A percentile compares a stretch with the other conserved stretches of the same genome.
Conservation (phyloP, 2,797 vertebrate genomes). For the Columba guinea region DNA sequence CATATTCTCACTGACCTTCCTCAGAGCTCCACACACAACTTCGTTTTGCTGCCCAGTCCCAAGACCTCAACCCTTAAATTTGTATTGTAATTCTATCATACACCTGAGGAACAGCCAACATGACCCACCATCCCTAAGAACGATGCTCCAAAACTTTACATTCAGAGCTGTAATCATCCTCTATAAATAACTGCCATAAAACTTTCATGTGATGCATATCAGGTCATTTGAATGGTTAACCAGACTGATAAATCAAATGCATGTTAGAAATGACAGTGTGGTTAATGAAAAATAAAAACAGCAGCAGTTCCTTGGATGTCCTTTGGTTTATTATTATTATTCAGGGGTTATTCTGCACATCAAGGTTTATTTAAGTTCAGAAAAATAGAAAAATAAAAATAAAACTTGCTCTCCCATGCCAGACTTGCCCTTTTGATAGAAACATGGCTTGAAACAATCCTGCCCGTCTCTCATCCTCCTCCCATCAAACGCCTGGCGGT, state of each 20-base stretch:
- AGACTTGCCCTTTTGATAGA: background rate
- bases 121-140: background rate
- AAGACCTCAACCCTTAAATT: background rate
- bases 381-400: background rate
- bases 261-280: background rate
- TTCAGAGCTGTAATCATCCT: constrained; percentile 10
- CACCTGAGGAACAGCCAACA: background rate
- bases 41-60: background rate
- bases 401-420: background rate
- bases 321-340: background rate
- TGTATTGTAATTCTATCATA: background rate
- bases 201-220: background rate
- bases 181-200: constrained; percentile 10
- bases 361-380: constrained; percentile 18
- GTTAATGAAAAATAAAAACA: background rate
- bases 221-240: constrained; percentile 13
- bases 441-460: background rate
- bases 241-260: constrained; percentile 22
- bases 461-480: background rate
- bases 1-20: background rate
- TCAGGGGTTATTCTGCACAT: constrained; percentile 25
- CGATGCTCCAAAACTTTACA: background rate
- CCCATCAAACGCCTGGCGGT: background rate
- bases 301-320: constrained; percentile 22
- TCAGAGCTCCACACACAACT: background rate